A percentile compares a stretch with the other conserved stretches of the same genome.
Evolutionary conservation across 1,140 invertebrate species (phyloP).

Genomic region (Triops longicaudatus): DNA sequence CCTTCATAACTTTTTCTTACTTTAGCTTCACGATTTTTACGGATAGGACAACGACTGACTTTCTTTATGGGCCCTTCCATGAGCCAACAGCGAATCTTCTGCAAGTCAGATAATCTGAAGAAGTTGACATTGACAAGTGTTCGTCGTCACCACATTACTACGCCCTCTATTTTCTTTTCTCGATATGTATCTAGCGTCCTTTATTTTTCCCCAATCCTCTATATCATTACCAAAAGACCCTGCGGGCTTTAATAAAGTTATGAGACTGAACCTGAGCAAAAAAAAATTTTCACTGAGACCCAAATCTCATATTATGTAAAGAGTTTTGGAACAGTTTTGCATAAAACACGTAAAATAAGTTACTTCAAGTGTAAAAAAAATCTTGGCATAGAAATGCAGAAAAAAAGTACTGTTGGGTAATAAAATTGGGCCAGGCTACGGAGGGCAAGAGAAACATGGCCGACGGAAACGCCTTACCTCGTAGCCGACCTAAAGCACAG

Average conservation of each 20-base stretch:
- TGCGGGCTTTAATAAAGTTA: background rate
- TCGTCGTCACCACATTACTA: background rate
- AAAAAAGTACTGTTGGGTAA: no score
- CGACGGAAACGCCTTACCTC: no score
- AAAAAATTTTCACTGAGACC: background rate
- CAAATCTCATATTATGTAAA: background rate
- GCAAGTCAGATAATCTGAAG: background rate
- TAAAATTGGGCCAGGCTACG: no score
- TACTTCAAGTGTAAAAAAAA: no score
- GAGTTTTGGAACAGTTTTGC: background rate
- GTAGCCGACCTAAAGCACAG: no score
- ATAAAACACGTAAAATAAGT: no score
- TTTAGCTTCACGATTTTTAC: no score
- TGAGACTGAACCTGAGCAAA: background rate
- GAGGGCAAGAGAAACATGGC: no score
- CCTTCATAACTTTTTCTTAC: no score
- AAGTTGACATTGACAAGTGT: constrained; percentile 12
- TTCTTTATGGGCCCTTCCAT: no score
- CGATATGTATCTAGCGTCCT: background rate
- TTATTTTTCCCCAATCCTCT: background rate
- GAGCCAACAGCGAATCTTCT: background rate
- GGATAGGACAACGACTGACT: no score
- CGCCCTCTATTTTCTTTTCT: background rate
- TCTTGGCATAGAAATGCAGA: no score
- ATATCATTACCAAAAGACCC: background rate